A percentile compares a stretch with the other conserved stretches of the same genome.
phyloP scores from a whole-genome alignment of 2,797 vertebrate species.

The Syndactyla subalaris region DNA sequence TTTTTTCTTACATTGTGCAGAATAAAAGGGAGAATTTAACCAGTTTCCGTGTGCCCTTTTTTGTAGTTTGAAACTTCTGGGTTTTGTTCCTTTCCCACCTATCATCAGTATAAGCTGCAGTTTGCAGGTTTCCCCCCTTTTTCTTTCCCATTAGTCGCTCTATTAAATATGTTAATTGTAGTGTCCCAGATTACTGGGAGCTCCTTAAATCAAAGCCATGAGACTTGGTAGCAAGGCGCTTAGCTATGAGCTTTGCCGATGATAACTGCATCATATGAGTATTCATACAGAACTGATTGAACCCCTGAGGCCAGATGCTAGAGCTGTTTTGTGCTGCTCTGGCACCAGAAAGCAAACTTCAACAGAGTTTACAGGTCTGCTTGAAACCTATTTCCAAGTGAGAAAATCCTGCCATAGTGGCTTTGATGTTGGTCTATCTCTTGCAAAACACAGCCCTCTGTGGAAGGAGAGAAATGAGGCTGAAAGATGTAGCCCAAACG shows the following conservation, averaged over 20 bases:
- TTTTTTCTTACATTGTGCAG: background rate
- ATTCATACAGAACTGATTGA: conserved; percentile 68
- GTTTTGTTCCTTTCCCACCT: background rate
- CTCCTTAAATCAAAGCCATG: conserved; percentile 64
- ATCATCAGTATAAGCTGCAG: background rate
- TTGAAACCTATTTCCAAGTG: background rate
- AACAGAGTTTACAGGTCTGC: conserved; percentile 4
- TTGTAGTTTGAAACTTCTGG: background rate
- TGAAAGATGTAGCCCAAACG: background rate
- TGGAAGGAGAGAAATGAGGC: background rate
- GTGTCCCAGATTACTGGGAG: conserved; percentile 63
- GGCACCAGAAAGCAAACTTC: conserved; percentile 25
- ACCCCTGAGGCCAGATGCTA: conserved; percentile 55
- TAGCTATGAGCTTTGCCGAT: conserved; percentile 52
- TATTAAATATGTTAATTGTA: conserved; percentile 72
- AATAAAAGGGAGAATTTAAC: background rate
- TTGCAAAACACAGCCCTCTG: background rate
- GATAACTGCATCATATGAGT: conserved; percentile 63
- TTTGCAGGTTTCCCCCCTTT: background rate
- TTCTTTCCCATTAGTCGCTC: conserved; percentile 65
- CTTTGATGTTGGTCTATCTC: background rate
- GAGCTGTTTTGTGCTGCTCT: conserved; percentile 53
- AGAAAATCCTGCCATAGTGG: background rate
- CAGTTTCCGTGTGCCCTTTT: background rate
- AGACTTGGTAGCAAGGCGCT: conserved; percentile 55